A percentile compares a stretch with the other conserved stretches of the same genome.
phyloP scores from a whole-genome alignment of 1,140 invertebrate genomes.

The Papilio helenus region DNA sequence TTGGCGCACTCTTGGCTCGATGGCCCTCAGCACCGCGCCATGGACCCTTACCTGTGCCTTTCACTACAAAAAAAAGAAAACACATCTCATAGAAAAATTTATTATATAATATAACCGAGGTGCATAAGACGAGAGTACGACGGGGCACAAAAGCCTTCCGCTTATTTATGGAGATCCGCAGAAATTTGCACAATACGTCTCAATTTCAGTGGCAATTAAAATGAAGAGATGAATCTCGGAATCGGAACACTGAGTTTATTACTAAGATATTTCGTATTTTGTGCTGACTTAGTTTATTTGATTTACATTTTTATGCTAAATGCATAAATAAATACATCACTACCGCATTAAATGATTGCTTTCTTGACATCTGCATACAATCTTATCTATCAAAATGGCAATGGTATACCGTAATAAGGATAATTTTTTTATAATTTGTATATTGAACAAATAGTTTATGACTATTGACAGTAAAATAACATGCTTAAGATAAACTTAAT shows the following conservation, averaged over 20 bases:
- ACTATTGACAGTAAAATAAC: no score
- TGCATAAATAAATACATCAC: no score
- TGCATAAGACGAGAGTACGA: constrained; percentile 26
- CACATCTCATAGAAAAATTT: constrained; percentile 37
- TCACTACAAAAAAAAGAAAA: constrained; percentile 49
- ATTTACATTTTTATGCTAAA: no score
- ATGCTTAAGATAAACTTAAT: no score
- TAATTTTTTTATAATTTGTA: no score
- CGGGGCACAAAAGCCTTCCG: constrained; percentile 28
- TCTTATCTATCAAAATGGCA: no score
- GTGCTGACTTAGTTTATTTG: background rate
- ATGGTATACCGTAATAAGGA: no score
- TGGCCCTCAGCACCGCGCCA: constrained; percentile 64
- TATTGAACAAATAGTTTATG: no score
- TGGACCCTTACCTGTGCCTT: constrained; percentile 60
- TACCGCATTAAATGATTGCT: no score
- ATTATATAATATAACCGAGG: constrained; percentile 34
- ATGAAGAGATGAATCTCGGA: constrained; percentile 13
- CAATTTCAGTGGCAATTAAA: constrained; percentile 33
- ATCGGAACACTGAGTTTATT: background rate
- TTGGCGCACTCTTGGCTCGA: constrained; percentile 65
- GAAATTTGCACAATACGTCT: constrained; percentile 24
- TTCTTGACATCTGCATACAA: no score
- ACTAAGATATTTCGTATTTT: background rate
- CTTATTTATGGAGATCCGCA: constrained; percentile 18